phyloP scores from a whole-genome alignment of 2,888 invertebrate genomes.

The Parnassius glacialis region DNA sequence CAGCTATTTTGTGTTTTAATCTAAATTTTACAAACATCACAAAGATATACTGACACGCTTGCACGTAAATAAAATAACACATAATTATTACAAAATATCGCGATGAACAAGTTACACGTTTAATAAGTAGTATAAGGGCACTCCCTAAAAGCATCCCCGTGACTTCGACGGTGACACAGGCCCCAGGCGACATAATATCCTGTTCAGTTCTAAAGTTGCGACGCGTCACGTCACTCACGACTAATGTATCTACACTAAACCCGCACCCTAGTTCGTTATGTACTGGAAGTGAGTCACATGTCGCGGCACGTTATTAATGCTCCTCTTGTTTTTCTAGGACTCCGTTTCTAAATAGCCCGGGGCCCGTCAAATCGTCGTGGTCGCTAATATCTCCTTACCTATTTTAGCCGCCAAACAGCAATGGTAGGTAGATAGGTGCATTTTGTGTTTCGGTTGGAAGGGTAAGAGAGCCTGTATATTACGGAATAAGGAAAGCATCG shows the following conservation, averaged over 20 bases:
- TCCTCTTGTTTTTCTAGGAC: slow-evolving; percentile 7
- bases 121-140: slow-evolving; percentile 31
- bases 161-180: slow-evolving; percentile 27
- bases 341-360: too few relatives aligned
- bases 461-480: too few relatives aligned
- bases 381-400: too few relatives aligned
- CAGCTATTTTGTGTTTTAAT: too few relatives aligned
- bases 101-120: not conserved
- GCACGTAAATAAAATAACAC: too few relatives aligned
- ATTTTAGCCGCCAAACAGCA: too few relatives aligned
- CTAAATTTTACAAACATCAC: too few relatives aligned
- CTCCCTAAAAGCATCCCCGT: slow-evolving; percentile 53
- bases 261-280: slow-evolving; percentile 12
- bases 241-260: slow-evolving; percentile 34
- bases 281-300: slow-evolving; percentile 18
- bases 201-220: slow-evolving; percentile 53
- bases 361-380: too few relatives aligned
- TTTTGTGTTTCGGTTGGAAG: too few relatives aligned
- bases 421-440: too few relatives aligned
- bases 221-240: slow-evolving; percentile 40
- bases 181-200: slow-evolving; percentile 52
- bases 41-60: too few relatives aligned
- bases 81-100: not conserved
- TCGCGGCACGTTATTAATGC: slow-evolving; percentile 21
- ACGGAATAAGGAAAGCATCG: too few relatives aligned